phyloP scores from a whole-genome alignment of 2,888 invertebrate species.

The Hirtodrosophila alboralis region DNA sequence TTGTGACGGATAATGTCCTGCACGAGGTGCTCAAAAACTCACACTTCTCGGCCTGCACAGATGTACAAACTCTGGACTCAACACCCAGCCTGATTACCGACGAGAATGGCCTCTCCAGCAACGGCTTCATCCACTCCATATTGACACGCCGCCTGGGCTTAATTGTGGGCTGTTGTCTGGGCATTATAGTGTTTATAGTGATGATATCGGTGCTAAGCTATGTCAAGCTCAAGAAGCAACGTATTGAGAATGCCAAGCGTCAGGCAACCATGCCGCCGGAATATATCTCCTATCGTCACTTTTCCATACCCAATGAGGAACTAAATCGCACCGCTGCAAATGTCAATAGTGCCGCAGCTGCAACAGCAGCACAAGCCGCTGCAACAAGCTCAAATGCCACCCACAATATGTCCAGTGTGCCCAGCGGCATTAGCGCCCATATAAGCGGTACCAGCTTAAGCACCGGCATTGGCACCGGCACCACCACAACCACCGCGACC shows the following conservation, averaged over 20 bases:
- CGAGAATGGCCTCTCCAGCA: constrained; percentile 86
- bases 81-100: constrained; percentile 87
- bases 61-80: constrained; percentile 90
- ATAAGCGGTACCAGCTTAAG: constrained; percentile 83
- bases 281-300: constrained; percentile 91
- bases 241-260: constrained; percentile 89
- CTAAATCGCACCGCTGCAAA: constrained; percentile 71
- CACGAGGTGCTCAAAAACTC: constrained; percentile 88
- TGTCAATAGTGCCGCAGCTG: constrained; percentile 43
- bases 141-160: constrained; percentile 92
- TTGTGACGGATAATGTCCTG: constrained; percentile 86
- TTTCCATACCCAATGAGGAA: constrained; percentile 89
- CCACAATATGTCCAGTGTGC: constrained; percentile 72
- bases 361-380: constrained; percentile 19
- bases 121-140: constrained; percentile 90
- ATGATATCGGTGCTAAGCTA: constrained; percentile 93
- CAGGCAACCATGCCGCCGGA: constrained; percentile 90
- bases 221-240: constrained; percentile 93
- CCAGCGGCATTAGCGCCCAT: constrained; percentile 83
- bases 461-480: constrained; percentile 76
- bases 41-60: constrained; percentile 90
- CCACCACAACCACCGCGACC: constrained; percentile 76
- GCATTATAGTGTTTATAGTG: constrained; percentile 92
- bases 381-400: constrained; percentile 7
- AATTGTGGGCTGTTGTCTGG: constrained; percentile 94